phyloP scores from a whole-genome alignment of 2,797 vertebrate genomes.

The Rhinoraja longicauda region DNA sequence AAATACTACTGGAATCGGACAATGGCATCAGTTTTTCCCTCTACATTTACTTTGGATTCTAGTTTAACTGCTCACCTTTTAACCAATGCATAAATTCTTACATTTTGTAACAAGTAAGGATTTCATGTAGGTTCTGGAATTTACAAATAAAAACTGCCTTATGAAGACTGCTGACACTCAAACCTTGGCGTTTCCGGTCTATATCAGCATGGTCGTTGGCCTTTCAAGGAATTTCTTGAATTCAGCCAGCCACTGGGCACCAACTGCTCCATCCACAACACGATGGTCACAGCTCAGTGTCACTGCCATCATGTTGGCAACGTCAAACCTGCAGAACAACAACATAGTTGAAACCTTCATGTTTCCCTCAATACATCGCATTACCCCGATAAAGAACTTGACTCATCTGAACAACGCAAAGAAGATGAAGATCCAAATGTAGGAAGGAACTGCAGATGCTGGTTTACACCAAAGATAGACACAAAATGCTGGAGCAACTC shows the following conservation, averaged over 20 bases:
- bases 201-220: constrained; percentile 88
- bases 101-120: neutral
- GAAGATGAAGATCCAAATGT: neutral
- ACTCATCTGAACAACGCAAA: neutral
- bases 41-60: neutral
- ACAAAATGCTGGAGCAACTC: too few relatives aligned
- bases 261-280: constrained; percentile 91
- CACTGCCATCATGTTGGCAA: constrained; percentile 87
- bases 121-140: constrained; percentile 16
- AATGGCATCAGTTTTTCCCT: neutral
- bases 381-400: neutral
- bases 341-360: neutral
- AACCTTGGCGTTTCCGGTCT: constrained; percentile 50
- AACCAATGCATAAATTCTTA: neutral
- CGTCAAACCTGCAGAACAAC: constrained; percentile 70
- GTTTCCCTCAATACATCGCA: neutral
- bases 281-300: constrained; percentile 95
- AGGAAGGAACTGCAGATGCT: too few relatives aligned
- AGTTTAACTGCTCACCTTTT: constrained; percentile 5
- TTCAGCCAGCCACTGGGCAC: constrained; percentile 93
- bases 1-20: neutral
- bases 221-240: constrained; percentile 93
- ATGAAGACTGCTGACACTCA: neutral
- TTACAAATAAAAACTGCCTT: constrained; percentile 11
- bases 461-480: too few relatives aligned